Evolutionary conservation across 1,140 invertebrate species (phyloP), one percentile per base, ranked within the genome.

Genomic region (Euura saliciscinereae): DNA sequence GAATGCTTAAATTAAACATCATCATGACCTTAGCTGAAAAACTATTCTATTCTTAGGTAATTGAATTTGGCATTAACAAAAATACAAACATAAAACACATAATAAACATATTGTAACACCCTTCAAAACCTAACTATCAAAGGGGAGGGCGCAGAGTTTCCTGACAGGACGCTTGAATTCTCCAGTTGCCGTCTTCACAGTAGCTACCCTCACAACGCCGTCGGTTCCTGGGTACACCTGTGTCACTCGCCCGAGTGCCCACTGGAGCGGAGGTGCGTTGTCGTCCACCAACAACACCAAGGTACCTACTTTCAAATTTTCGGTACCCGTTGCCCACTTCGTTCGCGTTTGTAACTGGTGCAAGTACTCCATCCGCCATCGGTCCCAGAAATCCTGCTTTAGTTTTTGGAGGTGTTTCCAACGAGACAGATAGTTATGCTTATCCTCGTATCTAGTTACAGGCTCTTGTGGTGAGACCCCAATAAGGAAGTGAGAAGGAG

Each of bases 331-430:
- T n/a, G 69, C 44, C 75, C 75, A 75, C 65, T 76, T 75, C 2
- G 51, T 13, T 3, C 66, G 0, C 45, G 28, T 45, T 68, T 76
- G 75, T 10, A 81, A 69, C 43, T 13, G 51, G 46, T 6, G n/a
- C 13, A 82, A 46, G 66, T 80, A 82, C 68, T 80, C 80, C 6
- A 10, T 67, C n/a, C 45, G 13, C 79, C 80, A 82, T 65, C 73
- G 45, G 59, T 71, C 75, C 80, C 79, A 82, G 71, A 80, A 78
- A 44, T 75, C 66, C 70, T 80, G 76, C 7, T 46, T 13, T 11
- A 72, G 1, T 28, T 64, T 42, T 74, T 77, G 78, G 2, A 77
- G 43, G n/a, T 78, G 43, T 71, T 81, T 74, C 78, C 78, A 83
- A 2, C 28, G 6, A 81, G 71, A 7, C 69, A 71, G 68, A 75